Percentiles rank a stretch among this genome's conserved stretches.
These are phyloP conservation scores for Oreochromis niloticus DNA, from an alignment of 2,113 vertebrate species.

Conservation along the genomic window DNA sequence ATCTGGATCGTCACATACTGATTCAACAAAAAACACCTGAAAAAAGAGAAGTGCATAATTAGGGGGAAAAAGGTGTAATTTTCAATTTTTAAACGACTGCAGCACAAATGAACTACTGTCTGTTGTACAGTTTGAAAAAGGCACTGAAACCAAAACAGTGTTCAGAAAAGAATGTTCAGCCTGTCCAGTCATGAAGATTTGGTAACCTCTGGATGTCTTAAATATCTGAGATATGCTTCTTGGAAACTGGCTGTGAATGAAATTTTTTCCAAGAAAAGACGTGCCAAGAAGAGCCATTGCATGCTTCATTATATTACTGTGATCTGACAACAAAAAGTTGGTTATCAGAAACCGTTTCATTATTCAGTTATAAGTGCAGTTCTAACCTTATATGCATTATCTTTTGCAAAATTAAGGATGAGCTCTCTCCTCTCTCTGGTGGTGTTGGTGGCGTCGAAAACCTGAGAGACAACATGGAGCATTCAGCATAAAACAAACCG, in stretches of 20 bases:
- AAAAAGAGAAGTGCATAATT: not conserved
- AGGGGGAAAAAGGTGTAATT: not conserved
- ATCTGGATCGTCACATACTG: conserved; percentile 73
- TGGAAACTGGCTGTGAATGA: not conserved
- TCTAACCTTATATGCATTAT: conserved; percentile 69
- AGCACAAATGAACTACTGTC: not conserved
- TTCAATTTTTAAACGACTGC: not conserved
- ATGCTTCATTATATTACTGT: not conserved
- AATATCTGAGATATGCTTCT: not conserved
- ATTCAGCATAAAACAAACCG: not conserved
- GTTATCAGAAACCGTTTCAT: not conserved
- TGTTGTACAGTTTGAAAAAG: not conserved
- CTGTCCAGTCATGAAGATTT: not conserved
- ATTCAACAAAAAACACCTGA: conserved; percentile 77
- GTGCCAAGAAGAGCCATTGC: not conserved
- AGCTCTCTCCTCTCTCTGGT: conserved; percentile 73
- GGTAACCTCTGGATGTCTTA: not conserved
- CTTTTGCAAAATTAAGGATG: conserved; percentile 64
- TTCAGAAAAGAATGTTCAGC: not conserved
- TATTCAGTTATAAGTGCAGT: not conserved
- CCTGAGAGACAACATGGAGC: conserved; percentile 34
- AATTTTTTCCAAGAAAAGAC: not conserved
- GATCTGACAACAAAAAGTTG: not conserved
- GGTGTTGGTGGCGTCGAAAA: conserved; percentile 78
- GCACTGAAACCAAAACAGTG: not conserved